Conservation (phyloP, 2,797 vertebrate genomes). For the Cossypha heuglini region DNA sequence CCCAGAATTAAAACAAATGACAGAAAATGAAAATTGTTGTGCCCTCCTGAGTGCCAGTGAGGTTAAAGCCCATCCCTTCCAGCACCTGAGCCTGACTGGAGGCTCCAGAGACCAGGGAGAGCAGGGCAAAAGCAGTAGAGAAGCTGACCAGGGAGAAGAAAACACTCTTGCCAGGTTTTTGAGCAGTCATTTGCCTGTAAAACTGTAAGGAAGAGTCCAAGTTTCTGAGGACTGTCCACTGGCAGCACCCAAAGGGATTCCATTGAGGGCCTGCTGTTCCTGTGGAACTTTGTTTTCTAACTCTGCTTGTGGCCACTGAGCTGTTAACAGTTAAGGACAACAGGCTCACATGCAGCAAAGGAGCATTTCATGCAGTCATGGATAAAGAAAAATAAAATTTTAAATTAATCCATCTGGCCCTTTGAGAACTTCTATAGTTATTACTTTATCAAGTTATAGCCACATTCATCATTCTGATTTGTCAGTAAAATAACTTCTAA, state of each 20-base stretch:
- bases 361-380: neutral
- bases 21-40: neutral
- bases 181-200: slow-evolving; percentile 69
- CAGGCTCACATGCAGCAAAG: neutral
- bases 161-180: slow-evolving; percentile 69
- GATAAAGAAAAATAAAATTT: neutral
- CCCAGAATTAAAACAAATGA: neutral
- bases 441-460: neutral
- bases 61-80: slow-evolving; percentile 73
- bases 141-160: slow-evolving; percentile 81
- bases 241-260: neutral
- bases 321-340: neutral
- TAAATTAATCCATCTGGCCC: neutral
- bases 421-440: neutral
- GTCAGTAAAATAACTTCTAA: neutral
- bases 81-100: slow-evolving; percentile 76
- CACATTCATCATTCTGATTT: neutral
- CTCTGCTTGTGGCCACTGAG: neutral
- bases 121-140: slow-evolving; percentile 70
- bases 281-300: neutral
- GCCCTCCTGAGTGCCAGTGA: slow-evolving; percentile 3
- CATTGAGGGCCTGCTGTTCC: fast-evolving
- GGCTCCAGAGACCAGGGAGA: slow-evolving; percentile 69
- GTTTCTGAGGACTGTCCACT: slow-evolving; percentile 30
- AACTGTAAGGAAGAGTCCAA: slow-evolving; percentile 72